These are phyloP conservation scores for Rattus rattus DNA, from an alignment of 2,113 vertebrate genomes.

Conservation along the genomic window DNA sequence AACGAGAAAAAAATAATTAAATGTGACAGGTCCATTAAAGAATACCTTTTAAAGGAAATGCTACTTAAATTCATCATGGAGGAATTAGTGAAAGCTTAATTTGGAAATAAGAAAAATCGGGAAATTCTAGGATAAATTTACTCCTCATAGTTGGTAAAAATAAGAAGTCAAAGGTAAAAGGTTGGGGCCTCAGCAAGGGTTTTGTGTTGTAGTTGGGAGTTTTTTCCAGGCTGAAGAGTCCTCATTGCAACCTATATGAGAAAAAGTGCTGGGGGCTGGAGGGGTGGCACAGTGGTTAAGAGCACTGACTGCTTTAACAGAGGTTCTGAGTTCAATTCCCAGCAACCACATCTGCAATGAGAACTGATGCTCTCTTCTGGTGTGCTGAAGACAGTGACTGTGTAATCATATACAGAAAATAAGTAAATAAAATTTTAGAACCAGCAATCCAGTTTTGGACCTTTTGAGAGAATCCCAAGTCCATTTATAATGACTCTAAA, in stretches of 20 bases:
- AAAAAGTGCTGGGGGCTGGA: background rate
- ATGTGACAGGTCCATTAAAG: background rate
- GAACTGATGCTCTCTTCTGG: no score
- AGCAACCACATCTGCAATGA: no score
- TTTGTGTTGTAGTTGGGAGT: background rate
- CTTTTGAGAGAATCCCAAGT: no score
- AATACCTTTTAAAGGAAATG: background rate
- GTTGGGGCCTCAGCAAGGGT: background rate
- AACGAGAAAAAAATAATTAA: background rate
- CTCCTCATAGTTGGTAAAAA: background rate
- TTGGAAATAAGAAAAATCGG: background rate
- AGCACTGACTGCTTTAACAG: no score
- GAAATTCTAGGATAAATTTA: background rate
- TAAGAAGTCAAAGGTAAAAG: background rate
- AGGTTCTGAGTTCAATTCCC: no score
- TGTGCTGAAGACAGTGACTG: no score
- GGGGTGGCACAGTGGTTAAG: no score
- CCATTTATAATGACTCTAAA: background rate
- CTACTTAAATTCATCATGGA: slow-evolving; percentile 13
- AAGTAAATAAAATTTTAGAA: no score
- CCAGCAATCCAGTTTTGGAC: background rate
- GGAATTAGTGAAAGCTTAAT: slow-evolving; percentile 14
- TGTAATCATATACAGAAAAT: no score
- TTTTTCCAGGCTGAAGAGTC: background rate
- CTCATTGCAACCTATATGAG: background rate